These are phyloP conservation scores for Drosophila jambulina DNA, from an alignment of 1,140 invertebrate genomes.

Conservation along the genomic window DNA sequence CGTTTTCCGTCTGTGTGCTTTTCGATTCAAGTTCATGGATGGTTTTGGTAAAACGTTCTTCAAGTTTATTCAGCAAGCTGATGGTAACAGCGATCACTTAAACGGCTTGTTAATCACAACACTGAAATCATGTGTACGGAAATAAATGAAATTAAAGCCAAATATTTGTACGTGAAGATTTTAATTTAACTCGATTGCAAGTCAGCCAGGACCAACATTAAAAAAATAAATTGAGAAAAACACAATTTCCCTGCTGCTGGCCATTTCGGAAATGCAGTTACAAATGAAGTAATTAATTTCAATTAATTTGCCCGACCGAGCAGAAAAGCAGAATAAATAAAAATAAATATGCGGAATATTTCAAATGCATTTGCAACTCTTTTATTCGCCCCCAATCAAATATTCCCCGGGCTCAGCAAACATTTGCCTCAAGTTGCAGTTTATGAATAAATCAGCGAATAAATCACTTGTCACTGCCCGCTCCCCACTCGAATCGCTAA, in stretches of 20 bases:
- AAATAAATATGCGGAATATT: slow-evolving; percentile 23
- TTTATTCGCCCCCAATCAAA: slow-evolving; percentile 35
- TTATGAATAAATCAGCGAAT: slow-evolving; percentile 61
- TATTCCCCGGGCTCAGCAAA: slow-evolving; percentile 33
- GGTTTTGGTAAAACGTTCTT: slow-evolving; percentile 1
- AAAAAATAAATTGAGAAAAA: slow-evolving; percentile 30
- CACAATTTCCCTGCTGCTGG: slow-evolving; percentile 14
- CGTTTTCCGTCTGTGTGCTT: not conserved
- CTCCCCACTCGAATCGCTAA: slow-evolving; percentile 44
- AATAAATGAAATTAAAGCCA: slow-evolving; percentile 54
- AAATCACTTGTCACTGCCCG: slow-evolving; percentile 28
- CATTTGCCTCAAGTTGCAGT: slow-evolving; percentile 39
- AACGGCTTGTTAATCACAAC: slow-evolving; percentile 48
- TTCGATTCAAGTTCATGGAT: not conserved
- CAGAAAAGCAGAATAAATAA: slow-evolving; percentile 29
- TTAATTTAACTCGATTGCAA: slow-evolving; percentile 54
- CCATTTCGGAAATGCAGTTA: slow-evolving; percentile 22
- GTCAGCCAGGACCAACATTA: slow-evolving; percentile 23
- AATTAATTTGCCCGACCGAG: slow-evolving; percentile 60
- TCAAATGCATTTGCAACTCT: slow-evolving; percentile 35
- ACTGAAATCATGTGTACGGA: slow-evolving; percentile 13
- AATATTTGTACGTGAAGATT: slow-evolving; percentile 54
- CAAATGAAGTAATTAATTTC: slow-evolving; percentile 70
- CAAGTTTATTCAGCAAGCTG: slow-evolving; percentile 13
- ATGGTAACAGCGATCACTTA: slow-evolving; percentile 35